Base-by-base conservation (phyloP, 2,888 invertebrate genomes). In the Lithophane leautieri region DNA sequence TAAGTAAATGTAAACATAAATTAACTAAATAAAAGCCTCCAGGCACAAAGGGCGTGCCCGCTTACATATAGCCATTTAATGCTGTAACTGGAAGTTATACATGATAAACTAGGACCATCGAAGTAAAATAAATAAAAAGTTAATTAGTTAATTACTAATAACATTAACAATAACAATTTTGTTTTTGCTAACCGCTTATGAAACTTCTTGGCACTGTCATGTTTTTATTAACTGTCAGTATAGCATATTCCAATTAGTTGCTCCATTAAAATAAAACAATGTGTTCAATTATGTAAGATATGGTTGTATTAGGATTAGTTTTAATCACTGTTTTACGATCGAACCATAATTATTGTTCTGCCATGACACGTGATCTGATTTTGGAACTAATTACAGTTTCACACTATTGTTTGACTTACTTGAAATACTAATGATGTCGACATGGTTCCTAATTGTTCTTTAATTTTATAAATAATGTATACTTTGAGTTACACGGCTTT, bases 341-440 rank as follows among this genome's bases (percentile, higher is more conserved):
- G 47, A 22, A 82, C 19, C 54, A 42, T 60, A 58, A 65, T 44
- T 44, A n/a, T 72, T 50, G 44, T 54, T 44, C 8, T 65, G 22
- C 34, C 4, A 0, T 61, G 44, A 62, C 63, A 74, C 61, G 66
- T 71, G 84, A 34, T 61, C 28, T 40, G 54, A 67, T 79, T 73
- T 79, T 71, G 79, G 58, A 88, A 84, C 84, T 71, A 82, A 86
- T 84, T 79, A 72, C 12, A 54, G 74, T 78, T 84, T 81, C 63
- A 83, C 70, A 79, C 63, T 70, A 79, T 86, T 82, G 82, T 82
- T 88, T 52, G 16, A 78, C 74, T 34, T 6, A 34, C 34, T 34
- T 75, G n/a, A 56, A 67, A 69, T 70, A 70, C 70, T 73, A 78
- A 79, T 79, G 56, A 77, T 25, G 61, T 65, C 44, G 47, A 69